These are phyloP conservation scores for Agrochola macilenta DNA, from an alignment of 2,888 invertebrate genomes.

Conservation along the genomic window DNA sequence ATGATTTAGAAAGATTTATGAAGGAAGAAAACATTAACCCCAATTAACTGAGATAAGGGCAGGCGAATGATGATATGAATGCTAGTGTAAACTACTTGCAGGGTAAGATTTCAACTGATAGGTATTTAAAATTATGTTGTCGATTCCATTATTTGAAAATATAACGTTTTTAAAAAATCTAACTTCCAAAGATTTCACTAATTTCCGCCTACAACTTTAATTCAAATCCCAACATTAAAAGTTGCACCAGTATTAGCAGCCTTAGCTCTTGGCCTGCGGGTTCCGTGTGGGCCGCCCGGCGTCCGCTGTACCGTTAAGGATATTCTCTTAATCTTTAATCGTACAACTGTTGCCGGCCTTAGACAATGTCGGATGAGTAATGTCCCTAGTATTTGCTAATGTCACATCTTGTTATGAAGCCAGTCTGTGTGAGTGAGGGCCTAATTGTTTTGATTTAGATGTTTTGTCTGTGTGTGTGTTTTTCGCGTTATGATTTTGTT, in stretches of 20 bases:
- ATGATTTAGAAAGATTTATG: background rate
- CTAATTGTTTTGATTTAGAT: slow-evolving; percentile 52
- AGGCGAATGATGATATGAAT: background rate
- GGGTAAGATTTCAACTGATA: background rate
- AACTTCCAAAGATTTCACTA: background rate
- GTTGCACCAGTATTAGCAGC: slow-evolving; percentile 39
- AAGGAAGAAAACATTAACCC: background rate
- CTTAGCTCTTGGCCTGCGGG: slow-evolving; percentile 57
- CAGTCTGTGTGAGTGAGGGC: slow-evolving; percentile 50
- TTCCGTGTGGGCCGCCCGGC: slow-evolving; percentile 79
- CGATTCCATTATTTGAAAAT: background rate
- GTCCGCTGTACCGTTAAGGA: slow-evolving; percentile 83
- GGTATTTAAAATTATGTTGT: background rate
- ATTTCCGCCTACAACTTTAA: background rate
- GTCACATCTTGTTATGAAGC: slow-evolving; percentile 80
- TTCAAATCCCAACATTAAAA: background rate
- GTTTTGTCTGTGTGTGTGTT: slow-evolving; percentile 26
- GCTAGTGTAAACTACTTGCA: background rate
- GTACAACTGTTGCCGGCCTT: slow-evolving; percentile 80
- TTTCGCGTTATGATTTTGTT: background rate
- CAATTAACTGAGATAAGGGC: background rate
- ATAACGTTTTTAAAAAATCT: background rate
- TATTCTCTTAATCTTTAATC: slow-evolving; percentile 86
- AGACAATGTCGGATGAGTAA: slow-evolving; percentile 86
- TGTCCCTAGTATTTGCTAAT: slow-evolving; percentile 81